Conservation (phyloP, 2,888 invertebrate species). For the Cryptocephalus moraei region DNA sequence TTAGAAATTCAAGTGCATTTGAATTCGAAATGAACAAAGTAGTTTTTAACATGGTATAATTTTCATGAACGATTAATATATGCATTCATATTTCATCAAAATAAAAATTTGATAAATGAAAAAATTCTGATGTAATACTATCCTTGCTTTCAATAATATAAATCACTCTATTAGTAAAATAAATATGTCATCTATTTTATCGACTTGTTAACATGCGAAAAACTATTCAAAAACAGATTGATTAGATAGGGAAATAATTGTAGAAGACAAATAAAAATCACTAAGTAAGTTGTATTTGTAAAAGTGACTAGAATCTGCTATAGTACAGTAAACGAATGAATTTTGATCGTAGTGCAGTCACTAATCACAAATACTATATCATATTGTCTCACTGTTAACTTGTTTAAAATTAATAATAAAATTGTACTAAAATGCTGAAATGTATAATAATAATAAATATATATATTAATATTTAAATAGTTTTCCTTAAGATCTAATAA, state of each 20-base stretch:
- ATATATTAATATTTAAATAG: slow-evolving; percentile 22
- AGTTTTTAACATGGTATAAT: no score
- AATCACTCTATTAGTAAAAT: slow-evolving; percentile 27
- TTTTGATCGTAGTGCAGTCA: slow-evolving; percentile 20
- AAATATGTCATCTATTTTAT: slow-evolving; percentile 24
- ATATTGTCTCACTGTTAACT: slow-evolving; percentile 26
- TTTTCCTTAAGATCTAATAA: slow-evolving; percentile 20
- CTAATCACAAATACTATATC: slow-evolving; percentile 24
- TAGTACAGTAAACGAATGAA: slow-evolving; percentile 19
- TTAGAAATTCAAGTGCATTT: no score
- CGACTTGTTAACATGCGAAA: slow-evolving; percentile 12
- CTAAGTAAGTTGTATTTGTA: slow-evolving; percentile 13
- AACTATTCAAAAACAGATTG: slow-evolving; percentile 5
- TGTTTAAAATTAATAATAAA: slow-evolving; percentile 15
- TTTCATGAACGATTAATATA: no score
- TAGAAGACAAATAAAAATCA: background rate
- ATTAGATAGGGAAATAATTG: slow-evolving; percentile 6
- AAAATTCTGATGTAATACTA: slow-evolving; percentile 13
- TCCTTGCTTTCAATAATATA: slow-evolving; percentile 20
- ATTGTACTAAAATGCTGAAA: slow-evolving; percentile 11
- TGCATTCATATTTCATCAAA: background rate
- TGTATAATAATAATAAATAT: slow-evolving; percentile 2
- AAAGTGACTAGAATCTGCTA: slow-evolving; percentile 19
- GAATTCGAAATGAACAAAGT: no score
- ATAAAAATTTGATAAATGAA: slow-evolving; percentile 8